A percentile compares a stretch with the other conserved stretches of the same genome.
These are phyloP conservation scores for Plemyria rubiginata DNA, from an alignment of 2,888 invertebrate species.

Conservation along the genomic window DNA sequence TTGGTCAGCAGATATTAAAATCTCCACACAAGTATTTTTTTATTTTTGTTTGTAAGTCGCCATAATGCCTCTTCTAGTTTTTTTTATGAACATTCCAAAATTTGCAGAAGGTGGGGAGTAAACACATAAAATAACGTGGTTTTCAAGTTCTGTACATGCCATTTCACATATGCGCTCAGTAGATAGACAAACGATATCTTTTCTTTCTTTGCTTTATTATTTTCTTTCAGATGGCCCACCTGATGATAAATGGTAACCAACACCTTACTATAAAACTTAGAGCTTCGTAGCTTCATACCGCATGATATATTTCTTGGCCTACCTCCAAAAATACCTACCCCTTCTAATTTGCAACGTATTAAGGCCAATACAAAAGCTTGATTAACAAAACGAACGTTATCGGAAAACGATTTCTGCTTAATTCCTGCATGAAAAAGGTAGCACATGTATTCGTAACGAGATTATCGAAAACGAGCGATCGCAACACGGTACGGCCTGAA, in stretches of 20 bases:
- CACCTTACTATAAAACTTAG: no score
- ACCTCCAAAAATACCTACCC: background rate
- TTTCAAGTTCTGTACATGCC: no score
- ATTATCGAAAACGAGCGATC: constrained; percentile 30
- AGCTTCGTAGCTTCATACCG: background rate
- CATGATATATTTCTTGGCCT: background rate
- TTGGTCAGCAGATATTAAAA: no score
- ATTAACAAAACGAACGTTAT: constrained; percentile 41
- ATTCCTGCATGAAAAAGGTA: constrained; percentile 37
- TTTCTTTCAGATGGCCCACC: background rate
- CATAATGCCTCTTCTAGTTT: no score
- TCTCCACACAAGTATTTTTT: no score
- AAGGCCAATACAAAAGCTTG: constrained; percentile 30
- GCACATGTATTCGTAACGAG: constrained; percentile 34
- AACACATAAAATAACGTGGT: no score
- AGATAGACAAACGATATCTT: background rate
- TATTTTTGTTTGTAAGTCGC: no score
- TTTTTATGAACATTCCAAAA: no score
- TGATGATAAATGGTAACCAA: no score
- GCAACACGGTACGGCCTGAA: background rate
- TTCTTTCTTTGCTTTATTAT: background rate
- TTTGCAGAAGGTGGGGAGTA: no score
- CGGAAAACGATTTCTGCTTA: constrained; percentile 41
- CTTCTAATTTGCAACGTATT: constrained; percentile 19
- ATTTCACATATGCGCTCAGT: no score